Evolutionary conservation across 2,797 vertebrate species (phyloP).

Genomic region (Macrochelys suwanniensis): DNA sequence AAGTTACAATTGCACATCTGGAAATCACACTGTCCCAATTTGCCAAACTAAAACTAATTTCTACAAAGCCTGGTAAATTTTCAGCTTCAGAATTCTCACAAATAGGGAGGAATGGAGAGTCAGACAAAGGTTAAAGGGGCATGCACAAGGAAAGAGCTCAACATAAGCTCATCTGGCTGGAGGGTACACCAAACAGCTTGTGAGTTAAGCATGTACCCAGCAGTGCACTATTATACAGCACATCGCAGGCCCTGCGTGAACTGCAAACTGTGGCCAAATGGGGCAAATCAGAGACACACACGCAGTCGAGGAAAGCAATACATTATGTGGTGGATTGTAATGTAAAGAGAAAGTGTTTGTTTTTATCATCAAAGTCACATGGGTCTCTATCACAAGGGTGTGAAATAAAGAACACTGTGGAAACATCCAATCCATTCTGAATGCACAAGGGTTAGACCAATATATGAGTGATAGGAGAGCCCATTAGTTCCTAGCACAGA

Average conservation of each 20-base stretch:
- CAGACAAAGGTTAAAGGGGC: accelerated
- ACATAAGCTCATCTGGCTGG: accelerated
- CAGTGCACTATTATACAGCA: accelerated
- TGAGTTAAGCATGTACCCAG: background rate
- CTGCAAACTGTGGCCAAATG: background rate
- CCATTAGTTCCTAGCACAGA: background rate
- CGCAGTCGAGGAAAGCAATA: background rate
- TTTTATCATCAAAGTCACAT: background rate
- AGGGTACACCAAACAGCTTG: accelerated
- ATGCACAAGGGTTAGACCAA: background rate
- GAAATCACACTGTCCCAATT: background rate
- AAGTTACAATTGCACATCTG: background rate
- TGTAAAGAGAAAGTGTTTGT: background rate
- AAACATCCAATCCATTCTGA: background rate
- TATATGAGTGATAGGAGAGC: background rate
- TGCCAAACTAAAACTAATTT: background rate
- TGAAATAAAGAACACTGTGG: background rate
- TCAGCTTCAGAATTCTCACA: background rate
- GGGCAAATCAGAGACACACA: background rate
- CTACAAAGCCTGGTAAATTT: accelerated
- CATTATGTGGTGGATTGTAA: background rate
- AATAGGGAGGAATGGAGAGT: background rate
- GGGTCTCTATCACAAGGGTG: background rate
- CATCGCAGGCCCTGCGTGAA: accelerated
- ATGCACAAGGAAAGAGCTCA: accelerated